A percentile compares a stretch with the other conserved stretches of the same genome.
Evolutionary conservation across 1,140 invertebrate genomes (phyloP).

Genomic region (Nomia melanderi): DNA sequence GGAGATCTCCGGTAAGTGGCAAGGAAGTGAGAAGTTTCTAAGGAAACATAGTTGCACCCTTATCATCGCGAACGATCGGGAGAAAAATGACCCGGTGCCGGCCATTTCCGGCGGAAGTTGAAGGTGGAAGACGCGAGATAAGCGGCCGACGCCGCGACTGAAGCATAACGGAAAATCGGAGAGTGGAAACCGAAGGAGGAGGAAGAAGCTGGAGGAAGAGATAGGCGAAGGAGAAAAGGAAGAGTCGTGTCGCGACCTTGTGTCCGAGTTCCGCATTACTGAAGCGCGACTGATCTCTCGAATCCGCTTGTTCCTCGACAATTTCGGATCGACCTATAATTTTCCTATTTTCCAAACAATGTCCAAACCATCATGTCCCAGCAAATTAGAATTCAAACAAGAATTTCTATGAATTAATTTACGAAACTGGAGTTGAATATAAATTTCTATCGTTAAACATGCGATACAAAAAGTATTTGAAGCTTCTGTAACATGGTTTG

Average conservation of each 20-base stretch:
- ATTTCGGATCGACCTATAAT: not conserved
- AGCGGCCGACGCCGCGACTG: conserved; percentile 31
- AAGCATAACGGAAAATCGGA: conserved; percentile 45
- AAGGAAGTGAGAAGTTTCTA: not conserved
- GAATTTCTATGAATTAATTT: too few relatives aligned
- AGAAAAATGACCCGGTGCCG: conserved; percentile 17
- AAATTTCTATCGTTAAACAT: too few relatives aligned
- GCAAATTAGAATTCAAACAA: too few relatives aligned
- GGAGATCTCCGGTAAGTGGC: not conserved
- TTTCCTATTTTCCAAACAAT: not conserved
- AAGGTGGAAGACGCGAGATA: conserved; percentile 44
- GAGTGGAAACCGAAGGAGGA: conserved; percentile 13
- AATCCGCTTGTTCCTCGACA: conserved; percentile 4
- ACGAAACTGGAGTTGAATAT: too few relatives aligned
- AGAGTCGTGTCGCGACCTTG: conserved; percentile 62
- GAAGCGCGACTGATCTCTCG: conserved; percentile 43
- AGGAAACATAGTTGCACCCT: not conserved
- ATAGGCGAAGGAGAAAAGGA: conserved; percentile 40
- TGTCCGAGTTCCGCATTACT: conserved; percentile 64
- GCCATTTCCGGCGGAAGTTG: conserved; percentile 55
- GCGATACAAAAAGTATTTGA: too few relatives aligned
- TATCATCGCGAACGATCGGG: not conserved
- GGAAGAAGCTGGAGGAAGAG: not conserved
- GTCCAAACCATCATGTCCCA: too few relatives aligned
- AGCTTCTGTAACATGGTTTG: too few relatives aligned